phyloP scores from a whole-genome alignment of 2,797 vertebrate genomes.

The Mycteria americana region DNA sequence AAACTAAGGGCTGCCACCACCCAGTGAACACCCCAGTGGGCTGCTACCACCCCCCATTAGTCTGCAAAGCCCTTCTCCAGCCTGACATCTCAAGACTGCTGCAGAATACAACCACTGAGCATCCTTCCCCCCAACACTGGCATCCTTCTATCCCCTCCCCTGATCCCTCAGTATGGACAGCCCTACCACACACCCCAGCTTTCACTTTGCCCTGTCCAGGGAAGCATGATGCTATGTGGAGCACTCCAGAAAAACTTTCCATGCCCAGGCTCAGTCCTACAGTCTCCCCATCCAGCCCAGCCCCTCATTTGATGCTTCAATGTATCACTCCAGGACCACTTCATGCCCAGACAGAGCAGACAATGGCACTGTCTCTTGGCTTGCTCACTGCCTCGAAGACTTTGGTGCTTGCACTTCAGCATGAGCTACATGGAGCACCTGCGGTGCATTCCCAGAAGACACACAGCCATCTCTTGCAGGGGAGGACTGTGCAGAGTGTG shows the following conservation, averaged over 20 bases:
- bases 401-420: accelerated
- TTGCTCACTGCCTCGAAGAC: neutral
- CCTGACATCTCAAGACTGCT: neutral
- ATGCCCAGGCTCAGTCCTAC: neutral
- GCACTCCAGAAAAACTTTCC: neutral
- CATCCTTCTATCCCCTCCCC: neutral
- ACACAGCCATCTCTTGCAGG: neutral
- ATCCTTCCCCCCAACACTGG: neutral
- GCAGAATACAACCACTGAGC: neutral
- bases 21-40: neutral
- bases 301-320: accelerated
- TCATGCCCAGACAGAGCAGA: neutral
- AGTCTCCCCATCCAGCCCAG: neutral
- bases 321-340: neutral
- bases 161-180: neutral
- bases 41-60: neutral
- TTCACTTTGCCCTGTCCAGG: neutral
- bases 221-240: neutral
- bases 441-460: neutral
- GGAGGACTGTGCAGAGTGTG: neutral
- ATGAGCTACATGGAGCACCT: accelerated
- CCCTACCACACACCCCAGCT: neutral
- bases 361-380: neutral
- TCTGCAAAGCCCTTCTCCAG: neutral
- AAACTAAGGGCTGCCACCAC: neutral